Base-by-base conservation (phyloP, 2,113 vertebrate genomes). In the Entosphenus tridentatus region DNA sequence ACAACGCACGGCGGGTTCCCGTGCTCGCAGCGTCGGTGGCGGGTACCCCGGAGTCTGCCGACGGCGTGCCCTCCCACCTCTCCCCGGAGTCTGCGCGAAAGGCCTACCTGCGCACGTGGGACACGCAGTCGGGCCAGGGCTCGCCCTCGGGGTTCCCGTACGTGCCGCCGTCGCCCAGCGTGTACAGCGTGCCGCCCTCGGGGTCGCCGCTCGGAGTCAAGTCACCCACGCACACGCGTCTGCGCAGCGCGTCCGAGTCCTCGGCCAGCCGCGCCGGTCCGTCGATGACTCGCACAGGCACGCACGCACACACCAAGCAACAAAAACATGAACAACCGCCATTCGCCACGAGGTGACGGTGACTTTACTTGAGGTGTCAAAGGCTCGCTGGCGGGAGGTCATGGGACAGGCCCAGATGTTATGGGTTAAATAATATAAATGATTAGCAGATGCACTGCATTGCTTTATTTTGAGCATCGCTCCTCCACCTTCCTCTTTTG, bases 51-150 rank as follows among this genome's bases (percentile, higher is more conserved):
- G 93, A 98, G 76, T 96, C 92, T 0, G 80, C 85, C 6, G 93
- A 96, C 77, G 89, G 86, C 16, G 76, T 87, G 12, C 83, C 79
- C 74, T 90, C 95, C 71, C 90, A 92, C 67, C 81, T 95, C 72
- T 96, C 92, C 72, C 92, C 93, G 0, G 93, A 98, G 74, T 92
- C 90, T 3, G 87, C 83, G 14, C 81, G 86, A 8, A 98, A 93
- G 75, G 88, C 88, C 0, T 92, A 90, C 76, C 96, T 88, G 72
- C 85, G 88, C 74, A 88, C 90, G 0, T 96, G 92, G 89, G 89
- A 97, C n/a, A 16, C 62, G 56, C 81, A 91, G 78, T 83, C 87
- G 70, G 71, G 82, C 78, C 80, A 83, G 11, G 82, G 83, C 17
- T 72, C 80, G 39, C 83, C 82, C 6, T 65, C 62, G n/a, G 10